phyloP scores from a whole-genome alignment of 1,140 invertebrate genomes.

The Euura lappo region DNA sequence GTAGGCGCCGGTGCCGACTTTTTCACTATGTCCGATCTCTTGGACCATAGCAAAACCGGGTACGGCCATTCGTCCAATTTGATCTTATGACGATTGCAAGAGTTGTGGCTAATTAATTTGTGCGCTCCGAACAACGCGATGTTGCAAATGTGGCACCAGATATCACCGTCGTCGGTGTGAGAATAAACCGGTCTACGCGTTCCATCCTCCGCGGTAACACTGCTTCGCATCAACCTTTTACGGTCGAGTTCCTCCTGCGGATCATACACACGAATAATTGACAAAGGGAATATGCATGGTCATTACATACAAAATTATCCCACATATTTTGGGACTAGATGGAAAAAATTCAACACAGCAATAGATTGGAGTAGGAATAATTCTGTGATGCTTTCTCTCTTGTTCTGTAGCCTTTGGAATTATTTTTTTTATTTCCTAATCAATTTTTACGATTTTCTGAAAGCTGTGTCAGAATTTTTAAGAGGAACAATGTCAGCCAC shows the following conservation, averaged over 20 bases:
- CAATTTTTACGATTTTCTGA: background rate
- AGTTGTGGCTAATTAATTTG: constrained; percentile 55
- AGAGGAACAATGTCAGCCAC: background rate
- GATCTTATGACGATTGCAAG: constrained; percentile 56
- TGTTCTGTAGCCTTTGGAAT: too few species aligned
- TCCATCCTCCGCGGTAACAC: constrained; percentile 58
- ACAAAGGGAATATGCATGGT: background rate
- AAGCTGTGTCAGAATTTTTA: background rate
- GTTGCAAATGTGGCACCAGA: constrained; percentile 61
- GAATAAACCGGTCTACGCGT: constrained; percentile 56
- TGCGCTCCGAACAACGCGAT: constrained; percentile 56
- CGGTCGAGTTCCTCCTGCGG: constrained; percentile 57
- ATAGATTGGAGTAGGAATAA: background rate
- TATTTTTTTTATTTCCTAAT: too few species aligned
- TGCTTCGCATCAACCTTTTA: constrained; percentile 57
- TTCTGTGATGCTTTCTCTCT: background rate
- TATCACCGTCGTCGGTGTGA: constrained; percentile 55
- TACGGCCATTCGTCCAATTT: constrained; percentile 60
- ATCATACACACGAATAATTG: constrained; percentile 33
- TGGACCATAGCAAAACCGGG: constrained; percentile 56
- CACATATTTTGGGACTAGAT: background rate
- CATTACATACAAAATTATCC: background rate
- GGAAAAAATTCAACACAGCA: too few species aligned
- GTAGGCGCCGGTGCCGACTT: constrained; percentile 25
- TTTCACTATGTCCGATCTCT: constrained; percentile 47